Evolutionary conservation across 2,797 vertebrate species (phyloP).

Genomic region (Uromys caudimaculatus): DNA sequence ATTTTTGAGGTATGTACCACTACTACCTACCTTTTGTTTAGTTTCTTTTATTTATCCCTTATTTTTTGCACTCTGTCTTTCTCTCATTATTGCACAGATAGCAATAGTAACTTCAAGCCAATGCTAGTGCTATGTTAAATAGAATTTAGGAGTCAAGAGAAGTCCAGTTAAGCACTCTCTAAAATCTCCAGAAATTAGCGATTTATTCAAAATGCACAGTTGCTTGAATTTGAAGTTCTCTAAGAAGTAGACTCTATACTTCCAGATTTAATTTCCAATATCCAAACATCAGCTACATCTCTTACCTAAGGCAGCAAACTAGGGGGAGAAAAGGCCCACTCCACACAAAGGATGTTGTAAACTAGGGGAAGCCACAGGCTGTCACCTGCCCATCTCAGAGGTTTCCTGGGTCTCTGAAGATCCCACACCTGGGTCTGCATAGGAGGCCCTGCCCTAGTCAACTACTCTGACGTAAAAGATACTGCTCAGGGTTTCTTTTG

Average conservation of each 20-base stretch:
- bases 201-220: background rate
- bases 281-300: background rate
- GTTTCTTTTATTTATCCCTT: background rate
- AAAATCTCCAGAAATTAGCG: constrained; percentile 23
- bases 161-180: background rate
- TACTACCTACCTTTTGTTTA: background rate
- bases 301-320: background rate
- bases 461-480: background rate
- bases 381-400: background rate
- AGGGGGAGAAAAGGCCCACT: background rate
- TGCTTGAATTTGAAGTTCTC: background rate
- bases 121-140: background rate
- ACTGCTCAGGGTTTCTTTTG: background rate
- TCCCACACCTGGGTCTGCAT: background rate
- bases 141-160: background rate
- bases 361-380: background rate
- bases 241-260: background rate
- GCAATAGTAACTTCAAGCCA: background rate
- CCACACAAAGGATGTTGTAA: background rate
- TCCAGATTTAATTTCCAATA: constrained; percentile 36
- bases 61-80: background rate
- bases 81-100: background rate
- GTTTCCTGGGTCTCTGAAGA: background rate
- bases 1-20: background rate
- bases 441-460: background rate